Evolutionary conservation across 2,113 vertebrate species (phyloP).

Genomic region (Ptilonorhynchus violaceus): DNA sequence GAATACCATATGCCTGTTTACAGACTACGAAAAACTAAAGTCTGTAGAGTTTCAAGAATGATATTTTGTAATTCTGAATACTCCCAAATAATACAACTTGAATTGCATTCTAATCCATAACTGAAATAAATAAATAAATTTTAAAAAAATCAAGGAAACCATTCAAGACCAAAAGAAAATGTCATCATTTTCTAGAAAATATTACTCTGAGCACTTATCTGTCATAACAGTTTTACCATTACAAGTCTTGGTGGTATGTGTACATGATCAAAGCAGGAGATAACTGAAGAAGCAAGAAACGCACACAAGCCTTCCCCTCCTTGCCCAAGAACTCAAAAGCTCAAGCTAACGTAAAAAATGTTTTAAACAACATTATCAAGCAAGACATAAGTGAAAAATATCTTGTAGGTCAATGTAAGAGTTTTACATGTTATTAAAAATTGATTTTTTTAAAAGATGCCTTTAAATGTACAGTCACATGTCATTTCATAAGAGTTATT

Average conservation of each 20-base stretch:
- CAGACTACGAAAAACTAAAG: slow-evolving; percentile 30
- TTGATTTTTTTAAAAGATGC: slow-evolving; percentile 70
- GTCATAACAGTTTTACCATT: slow-evolving; percentile 3
- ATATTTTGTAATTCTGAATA: slow-evolving; percentile 34
- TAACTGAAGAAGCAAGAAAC: slow-evolving; percentile 6
- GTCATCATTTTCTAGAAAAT: not conserved
- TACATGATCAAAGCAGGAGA: not conserved
- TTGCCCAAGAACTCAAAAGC: not conserved
- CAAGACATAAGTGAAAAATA: slow-evolving; percentile 48
- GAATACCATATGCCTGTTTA: not conserved
- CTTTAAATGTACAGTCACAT: slow-evolving; percentile 66
- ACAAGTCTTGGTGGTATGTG: not conserved
- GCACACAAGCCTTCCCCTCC: not conserved
- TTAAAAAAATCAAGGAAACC: not conserved
- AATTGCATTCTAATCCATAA: slow-evolving; percentile 43
- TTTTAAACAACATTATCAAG: slow-evolving; percentile 67
- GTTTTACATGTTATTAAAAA: slow-evolving; percentile 74
- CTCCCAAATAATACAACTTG: slow-evolving; percentile 31
- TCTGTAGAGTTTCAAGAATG: slow-evolving; percentile 34
- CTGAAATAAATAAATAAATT: not conserved
- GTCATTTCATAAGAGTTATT: slow-evolving; percentile 73
- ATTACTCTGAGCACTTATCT: not conserved
- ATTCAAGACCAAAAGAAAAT: slow-evolving; percentile 32
- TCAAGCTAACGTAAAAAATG: slow-evolving; percentile 41
- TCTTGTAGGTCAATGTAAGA: slow-evolving; percentile 39